Percentiles rank a stretch among this genome's conserved stretches.
phyloP scores from a whole-genome alignment of 2,113 vertebrate species.

The Caranx ignobilis region DNA sequence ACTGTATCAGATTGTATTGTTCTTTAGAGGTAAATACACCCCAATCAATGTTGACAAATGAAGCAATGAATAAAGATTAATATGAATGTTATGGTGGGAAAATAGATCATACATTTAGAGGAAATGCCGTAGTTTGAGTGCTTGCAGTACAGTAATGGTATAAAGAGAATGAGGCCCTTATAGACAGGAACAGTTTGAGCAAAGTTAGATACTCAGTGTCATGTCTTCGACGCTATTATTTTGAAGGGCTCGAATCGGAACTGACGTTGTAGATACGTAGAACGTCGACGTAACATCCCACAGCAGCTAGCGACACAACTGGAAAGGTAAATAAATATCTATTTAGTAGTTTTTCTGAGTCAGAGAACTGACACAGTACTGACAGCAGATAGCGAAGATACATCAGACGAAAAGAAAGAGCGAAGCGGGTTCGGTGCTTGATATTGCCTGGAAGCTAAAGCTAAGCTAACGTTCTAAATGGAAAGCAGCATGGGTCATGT shows the following conservation, averaged over 20 bases:
- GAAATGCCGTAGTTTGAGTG: background rate
- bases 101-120: background rate
- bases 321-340: constrained; percentile 23
- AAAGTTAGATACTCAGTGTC: background rate
- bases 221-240: constrained; percentile 35
- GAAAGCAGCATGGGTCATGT: background rate
- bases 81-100: background rate
- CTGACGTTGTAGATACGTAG: background rate
- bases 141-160: background rate
- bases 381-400: background rate
- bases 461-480: constrained; percentile 25
- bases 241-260: constrained; percentile 20
- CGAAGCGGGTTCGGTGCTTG: background rate
- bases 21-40: too few relatives aligned
- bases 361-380: too few relatives aligned
- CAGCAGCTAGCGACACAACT: background rate
- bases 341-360: background rate
- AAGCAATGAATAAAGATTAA: too few relatives aligned
- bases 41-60: too few relatives aligned
- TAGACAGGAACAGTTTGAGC: too few relatives aligned
- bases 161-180: too few relatives aligned
- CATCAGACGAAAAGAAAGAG: background rate
- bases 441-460: constrained; percentile 8
- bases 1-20: too few relatives aligned
- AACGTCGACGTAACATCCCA: background rate